Evolutionary conservation across 92 coral and sea anemone species (phyloP).

Genomic region (Metridium senile): DNA sequence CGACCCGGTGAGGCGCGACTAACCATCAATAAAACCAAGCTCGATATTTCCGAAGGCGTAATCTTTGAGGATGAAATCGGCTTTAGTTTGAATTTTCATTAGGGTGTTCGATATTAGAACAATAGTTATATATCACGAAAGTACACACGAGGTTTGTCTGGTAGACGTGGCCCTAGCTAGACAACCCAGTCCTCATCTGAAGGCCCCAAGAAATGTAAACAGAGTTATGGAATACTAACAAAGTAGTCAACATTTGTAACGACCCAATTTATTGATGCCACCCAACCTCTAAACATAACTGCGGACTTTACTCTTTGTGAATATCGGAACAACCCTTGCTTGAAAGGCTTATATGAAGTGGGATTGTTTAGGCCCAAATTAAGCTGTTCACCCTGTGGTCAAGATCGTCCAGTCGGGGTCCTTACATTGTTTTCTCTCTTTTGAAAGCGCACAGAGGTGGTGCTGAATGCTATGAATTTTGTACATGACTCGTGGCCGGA

Average conservation of each 20-base stretch:
- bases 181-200: conserved; percentile 21
- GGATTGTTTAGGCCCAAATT: conserved; percentile 34
- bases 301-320: no score
- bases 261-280: conserved; percentile 5
- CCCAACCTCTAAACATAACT: conserved; percentile 8
- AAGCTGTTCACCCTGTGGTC: conserved; percentile 33
- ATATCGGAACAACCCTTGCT: no score
- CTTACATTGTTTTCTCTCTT: conserved; percentile 26
- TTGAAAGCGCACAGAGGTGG: conserved; percentile 19
- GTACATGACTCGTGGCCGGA: conserved; percentile 40
- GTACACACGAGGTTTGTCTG: no score
- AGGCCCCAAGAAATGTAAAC: conserved; percentile 33
- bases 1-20: neutral
- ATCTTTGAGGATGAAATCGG: no score
- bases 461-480: conserved; percentile 31
- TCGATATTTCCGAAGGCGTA: no score
- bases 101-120: no score
- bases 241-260: conserved; percentile 13
- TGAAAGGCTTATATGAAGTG: no score
- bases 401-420: conserved; percentile 31
- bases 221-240: conserved; percentile 25
- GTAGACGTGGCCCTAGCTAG: neutral
- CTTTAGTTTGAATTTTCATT: no score
- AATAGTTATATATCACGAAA: no score
- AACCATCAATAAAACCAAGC: neutral